phyloP scores from a whole-genome alignment of 2,888 invertebrate species.

The Digitonthophagus gazella region DNA sequence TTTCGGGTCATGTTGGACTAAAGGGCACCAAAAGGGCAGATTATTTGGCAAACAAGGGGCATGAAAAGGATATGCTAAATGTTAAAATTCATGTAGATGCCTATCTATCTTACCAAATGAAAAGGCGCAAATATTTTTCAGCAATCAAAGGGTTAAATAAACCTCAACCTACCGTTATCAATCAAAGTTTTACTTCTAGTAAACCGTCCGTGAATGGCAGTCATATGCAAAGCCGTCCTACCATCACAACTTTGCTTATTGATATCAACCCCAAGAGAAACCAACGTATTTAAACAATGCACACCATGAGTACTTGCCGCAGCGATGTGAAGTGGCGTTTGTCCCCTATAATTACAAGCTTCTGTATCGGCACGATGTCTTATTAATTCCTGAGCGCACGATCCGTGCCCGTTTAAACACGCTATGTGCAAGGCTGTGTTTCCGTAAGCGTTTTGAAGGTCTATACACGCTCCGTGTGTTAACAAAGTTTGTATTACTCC shows the following conservation, averaged over 20 bases:
- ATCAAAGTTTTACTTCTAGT: constrained; percentile 61
- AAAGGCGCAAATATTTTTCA: too few species aligned
- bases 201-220: constrained; percentile 64
- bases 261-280: constrained; percentile 55
- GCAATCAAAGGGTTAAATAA: too few species aligned
- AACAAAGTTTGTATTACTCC: constrained; percentile 49
- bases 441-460: constrained; percentile 58
- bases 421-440: constrained; percentile 62
- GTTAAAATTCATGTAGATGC: too few species aligned
- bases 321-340: constrained; percentile 62
- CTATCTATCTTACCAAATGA: too few species aligned
- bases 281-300: constrained; percentile 58
- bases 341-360: constrained; percentile 56
- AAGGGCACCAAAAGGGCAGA: too few species aligned
- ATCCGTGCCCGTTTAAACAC: constrained; percentile 60
- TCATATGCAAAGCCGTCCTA: constrained; percentile 63
- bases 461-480: constrained; percentile 57
- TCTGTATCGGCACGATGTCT: constrained; percentile 53
- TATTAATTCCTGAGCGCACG: constrained; percentile 56
- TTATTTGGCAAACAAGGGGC: too few species aligned
- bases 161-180: constrained; percentile 52
- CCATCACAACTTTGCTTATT: constrained; percentile 60
- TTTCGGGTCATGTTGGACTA: too few species aligned
- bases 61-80: too few species aligned
- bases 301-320: constrained; percentile 61